phyloP scores from a whole-genome alignment of 2,113 vertebrate species.

The Trogon surrucura region DNA sequence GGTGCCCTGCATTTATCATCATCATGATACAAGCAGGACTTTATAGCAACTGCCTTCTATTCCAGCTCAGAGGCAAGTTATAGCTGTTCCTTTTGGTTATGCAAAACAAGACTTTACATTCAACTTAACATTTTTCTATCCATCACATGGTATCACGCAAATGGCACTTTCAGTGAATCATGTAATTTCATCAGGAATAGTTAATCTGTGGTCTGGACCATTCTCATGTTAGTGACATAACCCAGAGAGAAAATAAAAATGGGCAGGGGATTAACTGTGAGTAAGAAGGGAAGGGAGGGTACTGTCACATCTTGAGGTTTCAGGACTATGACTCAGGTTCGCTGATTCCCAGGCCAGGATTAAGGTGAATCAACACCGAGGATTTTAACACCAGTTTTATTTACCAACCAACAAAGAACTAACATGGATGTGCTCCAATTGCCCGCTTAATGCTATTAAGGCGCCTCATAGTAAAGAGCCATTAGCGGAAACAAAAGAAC shows the following conservation, averaged over 20 bases:
- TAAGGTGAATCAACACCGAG: no score
- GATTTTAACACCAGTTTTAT: no score
- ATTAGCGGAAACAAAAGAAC: no score
- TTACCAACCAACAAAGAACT: no score
- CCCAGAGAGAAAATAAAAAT: not conserved
- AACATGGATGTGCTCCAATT: no score
- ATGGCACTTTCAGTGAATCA: not conserved
- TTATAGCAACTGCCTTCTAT: not conserved
- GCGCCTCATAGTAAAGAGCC: no score
- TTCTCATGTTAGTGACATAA: not conserved
- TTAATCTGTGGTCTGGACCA: not conserved
- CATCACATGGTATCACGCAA: not conserved
- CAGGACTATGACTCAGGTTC: no score
- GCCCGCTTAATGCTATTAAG: no score
- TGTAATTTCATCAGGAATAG: not conserved
- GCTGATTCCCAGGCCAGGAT: no score
- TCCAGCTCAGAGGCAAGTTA: not conserved
- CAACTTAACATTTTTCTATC: not conserved
- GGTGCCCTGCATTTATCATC: not conserved
- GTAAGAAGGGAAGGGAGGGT: not conserved
- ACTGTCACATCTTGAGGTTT: no score
- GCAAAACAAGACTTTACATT: not conserved
- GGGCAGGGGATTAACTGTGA: not conserved
- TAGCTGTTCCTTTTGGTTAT: not conserved
- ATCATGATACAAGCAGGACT: not conserved